These are phyloP conservation scores for Macroglossus sobrinus DNA, from an alignment of 2,113 vertebrate genomes.

Conservation along the genomic window DNA sequence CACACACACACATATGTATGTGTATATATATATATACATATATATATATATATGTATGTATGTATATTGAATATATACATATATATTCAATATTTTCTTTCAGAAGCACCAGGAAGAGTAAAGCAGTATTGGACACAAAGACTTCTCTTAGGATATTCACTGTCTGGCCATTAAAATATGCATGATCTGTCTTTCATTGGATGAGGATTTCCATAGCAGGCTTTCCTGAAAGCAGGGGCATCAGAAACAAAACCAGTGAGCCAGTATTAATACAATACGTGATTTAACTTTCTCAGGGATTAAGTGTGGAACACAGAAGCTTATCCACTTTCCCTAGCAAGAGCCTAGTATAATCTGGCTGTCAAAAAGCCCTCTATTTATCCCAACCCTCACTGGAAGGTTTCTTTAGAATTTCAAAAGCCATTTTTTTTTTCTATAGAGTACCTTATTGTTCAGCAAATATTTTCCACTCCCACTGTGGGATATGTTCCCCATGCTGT, in stretches of 20 bases:
- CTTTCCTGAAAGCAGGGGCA: not conserved
- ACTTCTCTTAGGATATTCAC: not conserved
- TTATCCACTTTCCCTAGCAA: not conserved
- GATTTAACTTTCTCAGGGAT: not conserved
- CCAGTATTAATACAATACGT: not conserved
- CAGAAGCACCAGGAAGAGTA: not conserved
- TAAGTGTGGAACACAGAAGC: not conserved
- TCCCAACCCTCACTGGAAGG: not conserved
- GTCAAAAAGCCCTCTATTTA: not conserved
- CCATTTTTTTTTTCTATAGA: not conserved
- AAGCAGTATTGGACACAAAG: not conserved
- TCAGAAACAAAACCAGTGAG: not conserved
- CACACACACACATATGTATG: too few relatives aligned
- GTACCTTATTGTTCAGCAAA: not conserved
- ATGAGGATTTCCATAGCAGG: not conserved
- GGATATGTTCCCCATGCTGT: not conserved
- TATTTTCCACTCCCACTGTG: not conserved
- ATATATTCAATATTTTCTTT: not conserved
- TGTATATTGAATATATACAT: too few relatives aligned
- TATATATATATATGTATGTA: too few relatives aligned
- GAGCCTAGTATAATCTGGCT: not conserved
- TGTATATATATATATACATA: too few relatives aligned
- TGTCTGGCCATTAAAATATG: constrained; percentile 33
- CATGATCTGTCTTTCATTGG: not conserved
- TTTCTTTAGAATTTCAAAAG: constrained; percentile 1